A percentile compares a stretch with the other conserved stretches of the same genome.
phyloP scores from a whole-genome alignment of 2,888 invertebrate species.

The Sturmia bella region DNA sequence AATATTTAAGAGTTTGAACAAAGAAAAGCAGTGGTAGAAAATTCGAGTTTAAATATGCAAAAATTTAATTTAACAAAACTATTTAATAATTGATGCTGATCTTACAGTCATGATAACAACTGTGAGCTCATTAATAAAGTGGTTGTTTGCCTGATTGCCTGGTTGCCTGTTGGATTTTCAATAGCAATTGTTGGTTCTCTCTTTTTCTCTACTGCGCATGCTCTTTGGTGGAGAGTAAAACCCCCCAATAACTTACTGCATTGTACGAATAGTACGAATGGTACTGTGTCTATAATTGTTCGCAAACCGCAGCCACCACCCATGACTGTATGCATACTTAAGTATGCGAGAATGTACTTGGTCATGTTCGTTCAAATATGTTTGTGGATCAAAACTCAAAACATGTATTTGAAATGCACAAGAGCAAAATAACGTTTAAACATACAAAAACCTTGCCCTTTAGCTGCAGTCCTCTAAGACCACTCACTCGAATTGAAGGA shows the following conservation, averaged over 20 bases:
- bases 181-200: neutral
- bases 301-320: conserved; percentile 63
- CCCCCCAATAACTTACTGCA: conserved; percentile 4
- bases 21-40: neutral
- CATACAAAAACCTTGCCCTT: conserved; percentile 49
- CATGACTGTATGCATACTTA: conserved; percentile 63
- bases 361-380: conserved; percentile 39
- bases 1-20: conserved; percentile 24
- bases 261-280: conserved; percentile 29
- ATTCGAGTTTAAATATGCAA: neutral
- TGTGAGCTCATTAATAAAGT: conserved; percentile 69
- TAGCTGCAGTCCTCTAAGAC: neutral
- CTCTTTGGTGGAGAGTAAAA: neutral
- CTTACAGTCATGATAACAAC: conserved; percentile 63
- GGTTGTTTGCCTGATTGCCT: conserved; percentile 26
- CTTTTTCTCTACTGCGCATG: neutral
- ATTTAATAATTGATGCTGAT: conserved; percentile 70
- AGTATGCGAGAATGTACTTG: conserved; percentile 45
- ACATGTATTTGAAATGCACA: neutral
- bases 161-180: neutral
- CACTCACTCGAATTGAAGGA: neutral
- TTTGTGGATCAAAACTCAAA: conserved; percentile 22
- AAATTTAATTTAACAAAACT: conserved; percentile 50
- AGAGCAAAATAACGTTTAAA: conserved; percentile 22
- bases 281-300: conserved; percentile 1